Evolutionary conservation across 2,888 invertebrate genomes (phyloP), one percentile per base, ranked within the genome.

Genomic region (Dynastes tityus): DNA sequence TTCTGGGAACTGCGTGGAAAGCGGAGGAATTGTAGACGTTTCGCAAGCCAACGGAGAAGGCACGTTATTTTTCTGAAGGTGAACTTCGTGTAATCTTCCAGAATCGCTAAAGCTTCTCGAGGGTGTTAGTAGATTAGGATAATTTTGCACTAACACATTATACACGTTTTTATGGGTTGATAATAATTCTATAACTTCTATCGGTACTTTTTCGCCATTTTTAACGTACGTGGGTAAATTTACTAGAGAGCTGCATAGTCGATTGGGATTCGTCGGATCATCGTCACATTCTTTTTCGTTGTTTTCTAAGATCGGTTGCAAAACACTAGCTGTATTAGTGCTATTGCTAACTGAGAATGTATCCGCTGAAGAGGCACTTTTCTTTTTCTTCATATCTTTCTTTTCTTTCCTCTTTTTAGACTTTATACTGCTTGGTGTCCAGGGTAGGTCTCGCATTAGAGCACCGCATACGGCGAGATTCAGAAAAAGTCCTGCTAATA

Each of bases 191-290:
- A 95, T 90, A 32, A 95, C 94, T 89, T 95, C 95, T 5, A 94
- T 87, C 0, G 95, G 95, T 0, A 95, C 93, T 75, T 93, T 94
- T 87, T 95, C 95, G 0, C 94, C 94, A 81, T 94, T 93, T 67
- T 93, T 92, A 82, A 96, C 92, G 85, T 93, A 97, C 0, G 97
- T 97, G 0, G 97, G 97, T 78, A 97, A 89, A 85, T 94, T 95
- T 11, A 97, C 94, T 83, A 96, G 90, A n/a, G 96, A 96, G 84
- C 93, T 94, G 85, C 93, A 95, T 70, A 93, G 90, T 64, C 94
- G 91, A 61, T 88, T 85, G 13, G 85, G 74, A 32, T 83, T 81
- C 65, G 79, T 71, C 29, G 81, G 79, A 27, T 76, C 71, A 32
- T 81, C 81, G 40, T 83, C 82, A 58, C 80, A 80, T 29, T 80